Evolutionary conservation across 2,113 vertebrate genomes (phyloP).

Genomic region (Glareola pratincola): DNA sequence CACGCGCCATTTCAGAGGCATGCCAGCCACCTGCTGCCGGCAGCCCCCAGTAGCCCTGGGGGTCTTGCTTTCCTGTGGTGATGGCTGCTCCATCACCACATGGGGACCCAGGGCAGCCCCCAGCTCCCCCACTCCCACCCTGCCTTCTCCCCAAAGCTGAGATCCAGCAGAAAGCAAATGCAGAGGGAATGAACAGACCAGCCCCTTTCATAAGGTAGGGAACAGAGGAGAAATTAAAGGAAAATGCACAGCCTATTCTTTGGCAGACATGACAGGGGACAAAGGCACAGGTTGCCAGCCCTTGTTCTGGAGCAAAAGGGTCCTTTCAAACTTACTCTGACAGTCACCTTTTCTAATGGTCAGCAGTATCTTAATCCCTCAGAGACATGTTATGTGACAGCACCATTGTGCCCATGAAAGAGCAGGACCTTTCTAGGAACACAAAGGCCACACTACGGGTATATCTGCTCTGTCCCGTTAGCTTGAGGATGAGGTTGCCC

Average conservation of each 20-base stretch:
- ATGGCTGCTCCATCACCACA: background rate
- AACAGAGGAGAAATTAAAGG: background rate
- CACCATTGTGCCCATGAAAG: background rate
- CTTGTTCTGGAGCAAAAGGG: background rate
- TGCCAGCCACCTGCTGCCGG: background rate
- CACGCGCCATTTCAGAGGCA: background rate
- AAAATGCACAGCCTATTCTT: background rate
- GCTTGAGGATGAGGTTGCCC: background rate
- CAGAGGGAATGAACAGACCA: background rate
- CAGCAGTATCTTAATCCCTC: background rate
- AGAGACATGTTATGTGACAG: background rate
- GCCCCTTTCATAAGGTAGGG: background rate
- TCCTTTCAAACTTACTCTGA: background rate
- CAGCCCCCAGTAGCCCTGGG: accelerated
- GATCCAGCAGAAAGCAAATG: background rate
- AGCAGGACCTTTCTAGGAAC: background rate
- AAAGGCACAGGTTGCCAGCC: background rate
- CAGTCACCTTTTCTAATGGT: background rate
- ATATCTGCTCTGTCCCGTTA: background rate
- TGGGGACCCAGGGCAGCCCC: background rate
- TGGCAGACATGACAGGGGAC: background rate
- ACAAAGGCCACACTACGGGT: accelerated
- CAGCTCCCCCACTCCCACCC: background rate
- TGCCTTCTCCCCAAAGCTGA: background rate
- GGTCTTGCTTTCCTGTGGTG: background rate